phyloP scores from a whole-genome alignment of 2,797 vertebrate species.

The Anabas testudineus region DNA sequence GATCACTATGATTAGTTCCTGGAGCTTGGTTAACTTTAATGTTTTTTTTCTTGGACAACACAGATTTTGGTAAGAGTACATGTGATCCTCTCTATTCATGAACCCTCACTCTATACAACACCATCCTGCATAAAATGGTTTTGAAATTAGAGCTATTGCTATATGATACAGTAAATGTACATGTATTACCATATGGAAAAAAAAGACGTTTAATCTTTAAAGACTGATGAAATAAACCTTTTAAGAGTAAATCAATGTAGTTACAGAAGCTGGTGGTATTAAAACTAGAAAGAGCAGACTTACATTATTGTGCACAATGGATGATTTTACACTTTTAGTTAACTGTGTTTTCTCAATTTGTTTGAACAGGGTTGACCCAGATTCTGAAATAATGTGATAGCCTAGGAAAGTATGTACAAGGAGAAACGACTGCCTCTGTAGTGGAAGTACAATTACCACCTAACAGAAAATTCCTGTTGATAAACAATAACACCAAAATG shows the following conservation, averaged over 20 bases:
- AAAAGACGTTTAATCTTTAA: no score
- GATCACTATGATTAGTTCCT: not conserved
- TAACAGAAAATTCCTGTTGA: not conserved
- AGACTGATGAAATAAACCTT: no score
- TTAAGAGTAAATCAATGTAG: no score
- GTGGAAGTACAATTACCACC: not conserved
- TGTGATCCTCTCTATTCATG: not conserved
- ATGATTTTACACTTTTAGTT: slow-evolving; percentile 3
- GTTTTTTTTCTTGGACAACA: not conserved
- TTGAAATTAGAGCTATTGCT: not conserved
- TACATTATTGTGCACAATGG: not conserved
- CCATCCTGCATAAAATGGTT: not conserved
- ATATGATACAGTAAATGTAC: no score
- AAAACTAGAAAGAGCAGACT: not conserved
- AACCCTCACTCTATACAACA: not conserved
- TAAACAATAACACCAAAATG: not conserved
- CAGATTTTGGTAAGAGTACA: not conserved
- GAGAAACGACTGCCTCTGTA: not conserved
- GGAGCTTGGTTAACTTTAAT: not conserved
- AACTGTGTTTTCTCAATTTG: slow-evolving; percentile 6
- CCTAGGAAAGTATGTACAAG: not conserved
- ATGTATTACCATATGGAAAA: no score
- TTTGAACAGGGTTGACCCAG: not conserved
- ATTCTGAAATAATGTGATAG: not conserved
- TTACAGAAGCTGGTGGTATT: no score